Base-by-base conservation (phyloP, 2,888 invertebrate genomes). In the Erebia epiphron region DNA sequence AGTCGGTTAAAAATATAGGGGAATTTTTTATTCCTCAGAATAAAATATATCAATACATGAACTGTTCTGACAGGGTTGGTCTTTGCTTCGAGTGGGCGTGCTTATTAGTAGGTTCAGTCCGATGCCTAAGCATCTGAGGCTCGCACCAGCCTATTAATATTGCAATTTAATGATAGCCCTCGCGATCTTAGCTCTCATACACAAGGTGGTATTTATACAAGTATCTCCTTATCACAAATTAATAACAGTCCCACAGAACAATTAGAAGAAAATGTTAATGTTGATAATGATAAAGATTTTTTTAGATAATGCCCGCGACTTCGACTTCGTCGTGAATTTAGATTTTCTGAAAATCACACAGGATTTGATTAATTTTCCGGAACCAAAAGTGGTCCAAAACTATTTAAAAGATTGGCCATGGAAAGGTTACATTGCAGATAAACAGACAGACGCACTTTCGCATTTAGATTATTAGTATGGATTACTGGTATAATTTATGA, bases 31-130 rank as follows among this genome's bases (percentile, higher is more conserved):
- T n/a, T n/a, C n/a, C n/a, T n/a, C n/a, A n/a, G n/a, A n/a, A n/a
- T n/a, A n/a, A n/a, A n/a, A n/a, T n/a, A n/a, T n/a, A n/a, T n/a
- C n/a, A n/a, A n/a, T n/a, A n/a, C n/a, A n/a, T n/a, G 14, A 62
- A 21, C 63, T 50, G 26, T n/a, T 50, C 46, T 50, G 63, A 26
- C 21, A 54, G 61, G 67, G 67, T 68, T 63, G 50, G 66, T 69
- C 67, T 35, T 50, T 56, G 54, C 67, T 70, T 73, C 72, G 70
- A 71, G 72, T 75, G 75, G 68, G 75, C 75, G 75, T 70, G 69
- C 68, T 66, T 70, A 75, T 74, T 73, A 70, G 75, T 72, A 70
- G 74, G 68, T 69, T 73, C 63, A 68, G 62, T 14, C 61, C 46
- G 43, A 61, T 61, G 71, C 72, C 64, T 66, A 70, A 66, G 73